Evolutionary conservation across 1,140 invertebrate species (phyloP).

Genomic region (Hormaphis cornu): DNA sequence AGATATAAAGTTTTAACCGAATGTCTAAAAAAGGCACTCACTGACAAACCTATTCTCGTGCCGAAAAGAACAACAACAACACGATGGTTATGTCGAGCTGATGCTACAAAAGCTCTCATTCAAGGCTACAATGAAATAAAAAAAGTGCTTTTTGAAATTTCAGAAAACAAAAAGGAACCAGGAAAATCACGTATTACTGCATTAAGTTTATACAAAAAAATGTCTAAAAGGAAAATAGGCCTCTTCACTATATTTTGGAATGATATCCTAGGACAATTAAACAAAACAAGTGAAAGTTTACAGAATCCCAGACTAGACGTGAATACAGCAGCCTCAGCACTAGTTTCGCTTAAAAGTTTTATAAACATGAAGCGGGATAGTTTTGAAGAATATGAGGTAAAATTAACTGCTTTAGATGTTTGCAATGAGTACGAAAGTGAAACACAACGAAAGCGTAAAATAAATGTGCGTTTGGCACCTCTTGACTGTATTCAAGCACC

Average conservation of each 20-base stretch:
- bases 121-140: slow-evolving; percentile 27
- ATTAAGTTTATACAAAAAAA: slow-evolving; percentile 34
- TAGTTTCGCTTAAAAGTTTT: slow-evolving; percentile 31
- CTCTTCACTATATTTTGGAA: slow-evolving; percentile 30
- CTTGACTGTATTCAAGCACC: not conserved
- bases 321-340: slow-evolving; percentile 35
- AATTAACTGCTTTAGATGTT: slow-evolving; percentile 31
- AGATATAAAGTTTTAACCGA: slow-evolving; percentile 31
- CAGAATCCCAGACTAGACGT: slow-evolving; percentile 33
- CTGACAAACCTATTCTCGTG: not conserved
- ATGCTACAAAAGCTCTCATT: slow-evolving; percentile 34
- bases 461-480: not conserved
- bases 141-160: slow-evolving; percentile 26
- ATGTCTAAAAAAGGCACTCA: not conserved
- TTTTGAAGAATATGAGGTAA: slow-evolving; percentile 29
- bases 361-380: slow-evolving; percentile 22
- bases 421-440: slow-evolving; percentile 33
- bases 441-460: slow-evolving; percentile 28
- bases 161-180: slow-evolving; percentile 34
- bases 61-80: slow-evolving; percentile 29
- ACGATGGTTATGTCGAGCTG: slow-evolving; percentile 24
- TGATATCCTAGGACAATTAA: slow-evolving; percentile 33
- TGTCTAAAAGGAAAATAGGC: slow-evolving; percentile 26
- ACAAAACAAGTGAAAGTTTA: slow-evolving; percentile 34
- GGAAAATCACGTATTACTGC: slow-evolving; percentile 34